phyloP scores from a whole-genome alignment of 2,113 vertebrate genomes.

The Cynoglossus semilaevis region DNA sequence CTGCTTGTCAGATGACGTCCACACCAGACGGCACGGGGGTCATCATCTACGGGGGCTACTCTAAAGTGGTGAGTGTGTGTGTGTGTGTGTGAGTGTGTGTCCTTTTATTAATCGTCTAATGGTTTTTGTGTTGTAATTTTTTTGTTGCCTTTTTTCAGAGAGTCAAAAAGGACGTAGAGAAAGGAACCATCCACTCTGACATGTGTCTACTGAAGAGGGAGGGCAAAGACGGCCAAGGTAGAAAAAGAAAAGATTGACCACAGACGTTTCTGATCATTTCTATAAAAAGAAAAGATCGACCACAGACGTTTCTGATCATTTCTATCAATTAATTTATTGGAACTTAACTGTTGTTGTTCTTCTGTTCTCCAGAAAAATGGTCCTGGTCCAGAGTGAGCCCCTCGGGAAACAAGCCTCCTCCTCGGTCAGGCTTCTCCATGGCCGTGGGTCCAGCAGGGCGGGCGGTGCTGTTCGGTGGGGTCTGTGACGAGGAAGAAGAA shows the following conservation, averaged over 20 bases:
- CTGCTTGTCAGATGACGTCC: constrained; percentile 86
- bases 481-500: constrained; percentile 93
- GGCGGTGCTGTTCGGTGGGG: constrained; percentile 88
- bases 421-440: constrained; percentile 87
- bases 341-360: background rate
- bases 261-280: background rate
- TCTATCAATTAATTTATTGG: background rate
- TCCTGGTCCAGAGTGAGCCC: constrained; percentile 84
- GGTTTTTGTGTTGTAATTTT: background rate
- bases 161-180: constrained; percentile 94
- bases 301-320: background rate
- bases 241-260: background rate
- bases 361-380: constrained; percentile 82
- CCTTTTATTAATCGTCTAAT: too few species aligned
- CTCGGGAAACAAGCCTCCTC: constrained; percentile 82
- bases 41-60: constrained; percentile 93
- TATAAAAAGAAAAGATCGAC: background rate
- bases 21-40: constrained; percentile 78
- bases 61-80: constrained; percentile 82
- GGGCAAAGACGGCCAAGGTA: constrained; percentile 80
- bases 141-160: constrained; percentile 71
- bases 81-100: too few species aligned
- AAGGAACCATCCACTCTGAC: constrained; percentile 88
- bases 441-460: constrained; percentile 77
- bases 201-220: constrained; percentile 88